Percentiles rank a stretch among this genome's conserved stretches.
These are phyloP conservation scores for Hetaerina titia DNA, from an alignment of 2,888 invertebrate species.

Conservation along the genomic window DNA sequence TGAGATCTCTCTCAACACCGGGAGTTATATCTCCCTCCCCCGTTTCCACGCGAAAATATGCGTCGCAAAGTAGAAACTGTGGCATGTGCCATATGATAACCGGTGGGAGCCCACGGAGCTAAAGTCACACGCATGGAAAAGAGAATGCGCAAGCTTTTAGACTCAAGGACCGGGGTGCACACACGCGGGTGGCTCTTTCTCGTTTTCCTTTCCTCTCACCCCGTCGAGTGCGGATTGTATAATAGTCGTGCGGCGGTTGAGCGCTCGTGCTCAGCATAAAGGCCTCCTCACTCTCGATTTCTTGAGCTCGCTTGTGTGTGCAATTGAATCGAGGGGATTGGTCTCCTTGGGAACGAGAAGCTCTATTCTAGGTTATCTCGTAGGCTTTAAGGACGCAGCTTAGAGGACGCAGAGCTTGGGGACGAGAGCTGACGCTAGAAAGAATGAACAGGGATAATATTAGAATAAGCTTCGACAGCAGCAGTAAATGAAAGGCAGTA, in stretches of 20 bases:
- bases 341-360: not conserved
- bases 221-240: slow-evolving; percentile 7
- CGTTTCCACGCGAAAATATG: slow-evolving; percentile 18
- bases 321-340: not conserved
- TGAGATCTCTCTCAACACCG: not conserved
- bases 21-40: not conserved
- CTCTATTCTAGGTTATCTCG: slow-evolving; percentile 16
- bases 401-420: not conserved
- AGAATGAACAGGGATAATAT: not conserved
- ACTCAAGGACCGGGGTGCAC: slow-evolving; percentile 18
- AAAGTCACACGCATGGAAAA: not conserved
- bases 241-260: not conserved
- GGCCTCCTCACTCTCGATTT: slow-evolving; percentile 23
- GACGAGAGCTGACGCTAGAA: not conserved
- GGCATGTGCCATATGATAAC: slow-evolving; percentile 15
- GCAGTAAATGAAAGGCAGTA: not conserved
- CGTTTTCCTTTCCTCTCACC: not conserved
- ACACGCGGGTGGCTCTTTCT: not conserved
- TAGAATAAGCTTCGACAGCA: not conserved
- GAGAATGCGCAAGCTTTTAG: not conserved
- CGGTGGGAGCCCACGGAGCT: not conserved
- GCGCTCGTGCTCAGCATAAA: not conserved
- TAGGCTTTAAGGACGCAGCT: not conserved
- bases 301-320: not conserved
- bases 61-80: not conserved